Base-by-base conservation (phyloP, 2,797 vertebrate genomes). In the Sebastes elongatus region DNA sequence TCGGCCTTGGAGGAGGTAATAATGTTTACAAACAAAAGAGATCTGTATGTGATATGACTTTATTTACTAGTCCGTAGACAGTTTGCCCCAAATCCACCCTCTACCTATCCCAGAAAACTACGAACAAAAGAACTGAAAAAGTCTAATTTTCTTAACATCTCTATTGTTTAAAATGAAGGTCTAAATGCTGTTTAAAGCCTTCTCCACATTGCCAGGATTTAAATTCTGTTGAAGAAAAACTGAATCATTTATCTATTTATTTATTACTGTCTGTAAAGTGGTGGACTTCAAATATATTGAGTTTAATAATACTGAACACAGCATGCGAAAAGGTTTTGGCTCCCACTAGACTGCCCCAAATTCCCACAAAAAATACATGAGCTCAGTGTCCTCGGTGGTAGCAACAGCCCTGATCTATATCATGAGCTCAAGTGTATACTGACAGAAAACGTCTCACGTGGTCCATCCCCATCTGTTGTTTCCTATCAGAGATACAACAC, bases 391-490 rank as follows among this genome's bases (percentile, higher is more conserved):
- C 18, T 65, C 28, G 4, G 10, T 5, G 7, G 53, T 7, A 14
- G 28, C 14, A 23, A 4, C 14, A 57, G 59, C 22, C 23, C 7
- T 18, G 20, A 42, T 78, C 52, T 65, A 22, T 55, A 35, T 64
- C 20, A 27, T 60, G 32, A 72, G n/a, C 56, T 53, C 13, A 46
- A 49, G 16, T 22, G 25, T 10, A 57, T 8, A 32, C 6, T 10
- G 52, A 64, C 57, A 61, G 65, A 64, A 67, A 16, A 67, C 22
- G 6, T 72, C 22, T 55, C 16, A 6, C 30, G 42, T 55, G 33
- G 53, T 68, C 53, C 22, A 25, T 72, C 64, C 5, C 57, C 62
- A 28, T 82, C 76, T 80, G 61, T 25, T 76, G 62, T 86, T 83
- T 83, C 42, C 33, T 57, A 16, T 22, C 32, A 71, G 35, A 78